These are phyloP conservation scores for Rhynchonycteris naso DNA, from an alignment of 2,797 vertebrate genomes.

Conservation along the genomic window DNA sequence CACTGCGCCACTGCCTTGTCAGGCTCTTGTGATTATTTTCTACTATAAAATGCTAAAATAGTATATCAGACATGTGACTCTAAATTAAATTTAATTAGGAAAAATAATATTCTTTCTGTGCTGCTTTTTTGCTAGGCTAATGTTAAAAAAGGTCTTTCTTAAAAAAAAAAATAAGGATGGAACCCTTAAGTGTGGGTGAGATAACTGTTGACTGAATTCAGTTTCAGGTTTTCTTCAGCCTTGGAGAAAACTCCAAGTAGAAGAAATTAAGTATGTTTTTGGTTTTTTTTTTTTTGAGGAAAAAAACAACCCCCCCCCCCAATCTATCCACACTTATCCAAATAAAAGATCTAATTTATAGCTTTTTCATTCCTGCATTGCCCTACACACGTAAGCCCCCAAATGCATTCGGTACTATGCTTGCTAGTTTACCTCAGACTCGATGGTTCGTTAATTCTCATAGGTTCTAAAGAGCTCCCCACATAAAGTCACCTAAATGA, in stretches of 20 bases:
- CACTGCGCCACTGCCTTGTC: no score
- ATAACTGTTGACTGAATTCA: neutral
- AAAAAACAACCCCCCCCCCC: neutral
- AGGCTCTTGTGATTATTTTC: neutral
- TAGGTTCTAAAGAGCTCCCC: neutral
- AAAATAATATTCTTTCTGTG: neutral
- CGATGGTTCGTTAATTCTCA: neutral
- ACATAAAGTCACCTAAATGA: neutral
- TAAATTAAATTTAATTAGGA: slow-evolving; percentile 36
- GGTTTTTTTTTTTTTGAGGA: no score
- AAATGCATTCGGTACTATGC: neutral
- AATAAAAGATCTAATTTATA: neutral
- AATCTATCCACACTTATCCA: neutral
- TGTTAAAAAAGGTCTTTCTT: slow-evolving; percentile 7
- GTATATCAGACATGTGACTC: neutral
- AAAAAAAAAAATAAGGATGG: neutral
- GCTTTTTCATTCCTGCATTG: neutral
- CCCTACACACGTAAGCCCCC: neutral
- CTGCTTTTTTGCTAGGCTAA: neutral
- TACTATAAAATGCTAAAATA: neutral
- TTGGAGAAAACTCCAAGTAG: neutral
- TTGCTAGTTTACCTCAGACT: neutral
- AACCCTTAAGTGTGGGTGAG: neutral
- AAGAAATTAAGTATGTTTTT: neutral
- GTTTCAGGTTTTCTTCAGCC: neutral